Conservation (phyloP, 2,113 vertebrate species). For the Notothenia coriiceps region DNA sequence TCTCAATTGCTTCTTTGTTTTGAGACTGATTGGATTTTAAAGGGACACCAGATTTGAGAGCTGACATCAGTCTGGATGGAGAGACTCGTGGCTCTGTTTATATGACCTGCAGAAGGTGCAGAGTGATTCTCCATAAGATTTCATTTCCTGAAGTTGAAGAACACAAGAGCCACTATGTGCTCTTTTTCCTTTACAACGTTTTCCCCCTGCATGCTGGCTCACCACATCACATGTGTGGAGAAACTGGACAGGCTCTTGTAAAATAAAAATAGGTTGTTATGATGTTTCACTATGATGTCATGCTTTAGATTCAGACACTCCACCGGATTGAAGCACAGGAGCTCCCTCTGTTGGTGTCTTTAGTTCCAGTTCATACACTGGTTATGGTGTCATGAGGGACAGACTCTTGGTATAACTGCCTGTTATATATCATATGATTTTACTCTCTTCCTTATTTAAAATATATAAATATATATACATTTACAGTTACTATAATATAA, state of each 20-base stretch:
- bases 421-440: neutral
- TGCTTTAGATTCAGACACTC: constrained; percentile 32
- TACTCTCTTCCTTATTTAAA: neutral
- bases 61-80: constrained; percentile 19
- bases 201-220: neutral
- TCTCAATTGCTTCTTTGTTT: constrained; percentile 57
- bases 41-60: constrained; percentile 1
- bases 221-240: constrained; percentile 7
- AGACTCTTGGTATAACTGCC: neutral
- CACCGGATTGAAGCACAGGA: constrained; percentile 30
- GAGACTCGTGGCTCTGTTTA: constrained; percentile 3
- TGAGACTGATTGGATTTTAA: constrained; percentile 30
- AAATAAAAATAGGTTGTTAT: constrained; percentile 35
- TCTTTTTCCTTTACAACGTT: neutral
- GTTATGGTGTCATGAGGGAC: neutral
- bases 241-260: constrained; percentile 16
- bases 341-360: constrained; percentile 70
- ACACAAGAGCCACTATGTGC: constrained; percentile 24
- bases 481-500: neutral
- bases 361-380: neutral
- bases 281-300: constrained; percentile 55
- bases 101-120: constrained; percentile 11
- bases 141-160: constrained; percentile 29
- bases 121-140: constrained; percentile 24
- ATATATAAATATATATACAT: neutral